These are phyloP conservation scores for Ginglymostoma cirratum DNA, from an alignment of 2,113 vertebrate genomes.

Conservation along the genomic window DNA sequence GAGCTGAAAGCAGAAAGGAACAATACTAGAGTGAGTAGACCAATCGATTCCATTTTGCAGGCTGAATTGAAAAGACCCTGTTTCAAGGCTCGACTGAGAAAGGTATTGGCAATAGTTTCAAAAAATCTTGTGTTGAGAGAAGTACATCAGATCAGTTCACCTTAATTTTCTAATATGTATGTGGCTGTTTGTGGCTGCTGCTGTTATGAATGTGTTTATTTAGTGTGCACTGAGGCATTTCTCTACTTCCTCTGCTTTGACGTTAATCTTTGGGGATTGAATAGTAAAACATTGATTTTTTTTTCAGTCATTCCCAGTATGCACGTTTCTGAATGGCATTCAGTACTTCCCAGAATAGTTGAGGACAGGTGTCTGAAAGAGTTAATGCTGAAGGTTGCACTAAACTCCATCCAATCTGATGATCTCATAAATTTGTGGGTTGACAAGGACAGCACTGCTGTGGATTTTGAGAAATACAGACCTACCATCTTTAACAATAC, in stretches of 20 bases:
- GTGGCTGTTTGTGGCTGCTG: background rate
- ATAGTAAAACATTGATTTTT: background rate
- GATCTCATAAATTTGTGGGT: no score
- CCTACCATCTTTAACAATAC: no score
- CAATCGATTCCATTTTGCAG: background rate
- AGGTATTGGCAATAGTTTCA: background rate
- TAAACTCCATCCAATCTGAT: no score
- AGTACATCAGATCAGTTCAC: background rate
- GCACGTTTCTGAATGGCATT: background rate
- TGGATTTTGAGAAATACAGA: no score
- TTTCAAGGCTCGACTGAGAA: background rate
- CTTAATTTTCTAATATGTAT: background rate
- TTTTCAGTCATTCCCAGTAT: background rate
- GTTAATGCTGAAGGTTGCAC: no score
- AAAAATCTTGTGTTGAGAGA: background rate
- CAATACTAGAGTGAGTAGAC: constrained; percentile 77
- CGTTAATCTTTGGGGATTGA: background rate
- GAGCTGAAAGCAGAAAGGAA: constrained; percentile 95
- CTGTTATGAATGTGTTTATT: background rate
- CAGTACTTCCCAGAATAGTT: background rate
- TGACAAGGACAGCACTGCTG: no score
- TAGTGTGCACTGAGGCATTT: background rate
- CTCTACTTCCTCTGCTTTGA: background rate
- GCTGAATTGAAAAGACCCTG: background rate
- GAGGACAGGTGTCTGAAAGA: background rate